phyloP scores from a whole-genome alignment of 1,140 invertebrate genomes.

The Pentalonia nigronervosa region DNA sequence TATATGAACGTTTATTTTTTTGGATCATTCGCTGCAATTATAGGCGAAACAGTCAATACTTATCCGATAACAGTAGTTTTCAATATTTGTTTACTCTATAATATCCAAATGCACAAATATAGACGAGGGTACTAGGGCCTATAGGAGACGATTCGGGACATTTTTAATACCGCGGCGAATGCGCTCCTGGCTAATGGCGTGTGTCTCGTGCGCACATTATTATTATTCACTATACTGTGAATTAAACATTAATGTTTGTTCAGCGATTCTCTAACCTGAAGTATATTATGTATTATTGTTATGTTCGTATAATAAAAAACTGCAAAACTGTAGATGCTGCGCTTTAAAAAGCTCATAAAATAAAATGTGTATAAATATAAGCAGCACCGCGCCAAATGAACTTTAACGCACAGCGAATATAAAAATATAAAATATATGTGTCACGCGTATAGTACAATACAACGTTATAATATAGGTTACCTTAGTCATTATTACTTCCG shows the following conservation, averaged over 20 bases:
- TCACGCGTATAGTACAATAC: neutral
- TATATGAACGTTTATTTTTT: too few species aligned
- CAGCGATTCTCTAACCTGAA: neutral
- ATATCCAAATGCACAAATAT: too few species aligned
- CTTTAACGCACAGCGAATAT: neutral
- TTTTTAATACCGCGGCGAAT: neutral
- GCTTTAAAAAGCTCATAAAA: neutral
- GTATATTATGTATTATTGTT: neutral
- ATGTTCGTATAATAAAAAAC: neutral
- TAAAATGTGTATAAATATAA: neutral
- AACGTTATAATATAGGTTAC: neutral
- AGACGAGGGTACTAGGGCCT: too few species aligned
- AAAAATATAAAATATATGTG: neutral
- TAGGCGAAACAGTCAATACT: too few species aligned
- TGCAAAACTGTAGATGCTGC: neutral
- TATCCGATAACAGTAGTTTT: too few species aligned
- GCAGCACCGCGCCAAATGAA: neutral
- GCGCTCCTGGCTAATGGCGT: too few species aligned
- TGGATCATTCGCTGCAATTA: too few species aligned
- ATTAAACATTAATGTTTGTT: neutral
- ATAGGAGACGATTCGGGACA: neutral
- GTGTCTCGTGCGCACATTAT: neutral
- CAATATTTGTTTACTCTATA: too few species aligned
- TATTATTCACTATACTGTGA: neutral
- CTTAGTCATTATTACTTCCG: neutral